Percentiles rank a stretch among this genome's conserved stretches.
phyloP scores from a whole-genome alignment of 2,888 invertebrate species.

The Cenopis cana region DNA sequence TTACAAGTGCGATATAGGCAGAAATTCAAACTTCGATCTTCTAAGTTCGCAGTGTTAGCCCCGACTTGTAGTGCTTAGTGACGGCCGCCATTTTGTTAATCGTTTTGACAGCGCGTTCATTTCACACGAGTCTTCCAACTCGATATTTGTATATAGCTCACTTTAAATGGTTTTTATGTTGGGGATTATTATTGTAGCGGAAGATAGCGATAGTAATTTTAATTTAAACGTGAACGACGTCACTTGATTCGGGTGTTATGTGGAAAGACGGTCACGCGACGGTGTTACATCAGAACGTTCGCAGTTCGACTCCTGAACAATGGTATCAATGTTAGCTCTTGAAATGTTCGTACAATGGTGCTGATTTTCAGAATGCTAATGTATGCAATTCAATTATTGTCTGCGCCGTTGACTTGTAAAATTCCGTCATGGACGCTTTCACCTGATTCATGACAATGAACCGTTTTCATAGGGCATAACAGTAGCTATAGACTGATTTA shows the following conservation, averaged over 20 bases:
- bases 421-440: conserved; percentile 49
- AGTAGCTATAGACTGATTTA: conserved; percentile 5
- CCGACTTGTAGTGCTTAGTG: conserved; percentile 29
- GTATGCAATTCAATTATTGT: conserved; percentile 60
- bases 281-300: conserved; percentile 9
- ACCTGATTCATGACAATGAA: conserved; percentile 31
- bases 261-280: conserved; percentile 27
- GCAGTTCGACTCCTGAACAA: conserved; percentile 20
- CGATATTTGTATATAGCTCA: conserved; percentile 40
- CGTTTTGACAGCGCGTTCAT: conserved; percentile 42
- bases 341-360: conserved; percentile 49
- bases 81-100: conserved; percentile 35
- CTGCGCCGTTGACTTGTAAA: conserved; percentile 50
- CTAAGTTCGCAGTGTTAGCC: neutral
- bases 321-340: conserved; percentile 24
- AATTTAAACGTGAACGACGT: conserved; percentile 13
- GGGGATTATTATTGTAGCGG: conserved; percentile 36
- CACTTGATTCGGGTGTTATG: conserved; percentile 21
- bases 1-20: neutral
- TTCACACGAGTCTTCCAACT: conserved; percentile 35
- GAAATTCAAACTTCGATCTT: conserved; percentile 2
- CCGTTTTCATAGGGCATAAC: neutral
- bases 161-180: conserved; percentile 39
- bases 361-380: conserved; percentile 57
- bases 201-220: conserved; percentile 38